Evolutionary conservation across 2,888 invertebrate genomes (phyloP).

Genomic region (Diarsia brunnea): DNA sequence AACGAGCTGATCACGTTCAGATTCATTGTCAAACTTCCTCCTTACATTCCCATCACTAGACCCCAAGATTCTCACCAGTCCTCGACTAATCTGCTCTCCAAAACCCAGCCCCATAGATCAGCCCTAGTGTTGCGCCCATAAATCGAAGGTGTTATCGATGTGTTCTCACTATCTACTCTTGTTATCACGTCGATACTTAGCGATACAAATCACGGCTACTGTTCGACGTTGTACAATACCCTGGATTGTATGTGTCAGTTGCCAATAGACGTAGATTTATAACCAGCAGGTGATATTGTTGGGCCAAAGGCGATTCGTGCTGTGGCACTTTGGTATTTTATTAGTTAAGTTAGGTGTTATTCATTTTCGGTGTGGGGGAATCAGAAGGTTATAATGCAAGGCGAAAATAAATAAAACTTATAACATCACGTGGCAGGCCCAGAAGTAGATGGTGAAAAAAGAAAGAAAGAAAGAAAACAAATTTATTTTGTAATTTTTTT

Average conservation of each 20-base stretch:
- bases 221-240: conserved; percentile 62
- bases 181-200: conserved; percentile 67
- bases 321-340: conserved; percentile 29
- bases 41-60: background rate
- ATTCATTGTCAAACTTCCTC: background rate
- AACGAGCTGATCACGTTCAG: background rate
- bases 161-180: conserved; percentile 61
- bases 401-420: background rate
- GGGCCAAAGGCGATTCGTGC: conserved; percentile 51
- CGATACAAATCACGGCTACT: conserved; percentile 69
- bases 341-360: background rate
- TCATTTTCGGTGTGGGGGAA: background rate
- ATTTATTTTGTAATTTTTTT: too few relatives aligned
- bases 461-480: too few relatives aligned
- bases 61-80: background rate
- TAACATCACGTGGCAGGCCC: too few relatives aligned
- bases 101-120: conserved; percentile 45
- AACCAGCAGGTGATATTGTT: conserved; percentile 55
- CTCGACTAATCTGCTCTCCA: background rate
- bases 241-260: conserved; percentile 60
- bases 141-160: conserved; percentile 66
- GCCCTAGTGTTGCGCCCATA: conserved; percentile 48
- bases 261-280: conserved; percentile 59
- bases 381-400: background rate
- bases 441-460: too few relatives aligned